phyloP scores from a whole-genome alignment of 2,797 vertebrate species.

The Halcyon badia region DNA sequence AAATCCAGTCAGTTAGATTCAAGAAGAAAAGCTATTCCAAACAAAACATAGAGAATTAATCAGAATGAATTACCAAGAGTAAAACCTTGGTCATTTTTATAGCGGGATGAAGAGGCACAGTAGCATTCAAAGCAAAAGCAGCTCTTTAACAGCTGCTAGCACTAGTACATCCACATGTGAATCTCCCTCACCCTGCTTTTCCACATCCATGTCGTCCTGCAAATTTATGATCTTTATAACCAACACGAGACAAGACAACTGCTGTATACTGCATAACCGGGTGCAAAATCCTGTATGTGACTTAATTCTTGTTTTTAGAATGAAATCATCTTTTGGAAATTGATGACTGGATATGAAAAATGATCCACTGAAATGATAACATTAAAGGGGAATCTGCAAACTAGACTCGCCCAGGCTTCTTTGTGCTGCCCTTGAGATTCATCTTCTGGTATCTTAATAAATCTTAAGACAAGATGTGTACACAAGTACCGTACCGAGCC shows the following conservation, averaged over 20 bases:
- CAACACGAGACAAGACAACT: background rate
- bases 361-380: background rate
- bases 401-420: background rate
- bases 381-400: background rate
- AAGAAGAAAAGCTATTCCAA: background rate
- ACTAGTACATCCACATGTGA: accelerated
- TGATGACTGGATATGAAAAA: background rate
- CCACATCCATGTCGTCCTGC: background rate
- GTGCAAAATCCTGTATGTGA: background rate
- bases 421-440: background rate
- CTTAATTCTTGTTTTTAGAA: background rate
- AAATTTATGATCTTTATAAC: background rate
- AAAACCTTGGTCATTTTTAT: background rate
- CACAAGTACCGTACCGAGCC: background rate
- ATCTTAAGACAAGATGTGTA: background rate
- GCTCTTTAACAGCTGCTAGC: background rate
- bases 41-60: background rate
- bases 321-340: background rate
- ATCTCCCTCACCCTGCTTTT: background rate
- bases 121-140: background rate
- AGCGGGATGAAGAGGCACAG: background rate
- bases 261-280: background rate
- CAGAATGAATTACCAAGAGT: background rate
- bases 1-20: background rate
- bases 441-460: background rate